Evolutionary conservation across 2,797 vertebrate genomes (phyloP).

Genomic region (Hemibagrus guttatus): DNA sequence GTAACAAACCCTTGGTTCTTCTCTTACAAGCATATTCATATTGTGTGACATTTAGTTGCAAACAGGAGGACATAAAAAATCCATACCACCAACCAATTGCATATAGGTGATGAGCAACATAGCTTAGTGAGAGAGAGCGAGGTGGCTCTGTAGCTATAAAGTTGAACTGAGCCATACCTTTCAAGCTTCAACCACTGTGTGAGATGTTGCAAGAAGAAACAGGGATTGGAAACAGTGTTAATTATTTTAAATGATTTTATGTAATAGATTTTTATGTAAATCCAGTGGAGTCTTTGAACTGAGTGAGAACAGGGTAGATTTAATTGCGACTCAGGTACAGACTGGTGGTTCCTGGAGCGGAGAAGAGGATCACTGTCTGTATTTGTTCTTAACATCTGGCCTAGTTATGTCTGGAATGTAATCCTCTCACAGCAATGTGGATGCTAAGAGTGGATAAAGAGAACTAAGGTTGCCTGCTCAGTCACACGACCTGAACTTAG

Average conservation of each 20-base stretch:
- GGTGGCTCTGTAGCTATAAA: too few relatives aligned
- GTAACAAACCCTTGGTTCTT: too few relatives aligned
- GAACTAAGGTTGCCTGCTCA: background rate
- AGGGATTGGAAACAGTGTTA: too few relatives aligned
- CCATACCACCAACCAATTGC: background rate
- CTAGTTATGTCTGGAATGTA: background rate
- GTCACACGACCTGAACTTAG: background rate
- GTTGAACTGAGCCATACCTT: too few relatives aligned
- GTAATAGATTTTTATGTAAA: too few relatives aligned
- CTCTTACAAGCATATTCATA: background rate
- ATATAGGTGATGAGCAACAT: background rate
- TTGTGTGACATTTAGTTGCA: background rate
- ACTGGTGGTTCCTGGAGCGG: background rate
- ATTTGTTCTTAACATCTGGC: background rate
- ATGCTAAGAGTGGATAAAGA: background rate
- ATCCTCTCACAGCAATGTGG: background rate
- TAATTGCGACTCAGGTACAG: background rate
- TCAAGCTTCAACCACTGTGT: too few relatives aligned
- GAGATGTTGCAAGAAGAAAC: too few relatives aligned
- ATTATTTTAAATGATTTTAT: too few relatives aligned
- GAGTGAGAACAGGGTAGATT: too few relatives aligned
- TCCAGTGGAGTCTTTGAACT: too few relatives aligned
- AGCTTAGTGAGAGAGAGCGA: background rate
- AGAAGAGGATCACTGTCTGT: background rate
- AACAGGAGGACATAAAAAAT: background rate